phyloP scores from a whole-genome alignment of 2,113 vertebrate species.

The Forbesichthys agassizii region DNA sequence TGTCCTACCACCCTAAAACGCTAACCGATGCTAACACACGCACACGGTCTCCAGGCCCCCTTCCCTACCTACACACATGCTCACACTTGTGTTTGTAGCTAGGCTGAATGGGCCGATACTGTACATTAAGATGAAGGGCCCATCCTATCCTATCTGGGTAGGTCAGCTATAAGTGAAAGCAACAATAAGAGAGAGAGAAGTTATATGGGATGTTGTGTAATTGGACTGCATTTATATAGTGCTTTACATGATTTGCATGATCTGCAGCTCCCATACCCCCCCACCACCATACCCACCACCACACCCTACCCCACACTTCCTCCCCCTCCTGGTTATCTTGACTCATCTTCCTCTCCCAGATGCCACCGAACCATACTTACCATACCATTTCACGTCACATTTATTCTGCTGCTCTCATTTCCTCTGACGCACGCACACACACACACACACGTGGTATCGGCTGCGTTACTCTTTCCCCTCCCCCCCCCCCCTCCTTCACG shows the following conservation, averaged over 20 bases:
- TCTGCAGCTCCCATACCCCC: not conserved
- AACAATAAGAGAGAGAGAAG: constrained; percentile 28
- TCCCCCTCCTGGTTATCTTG: constrained; percentile 15
- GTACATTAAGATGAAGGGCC: constrained; percentile 24
- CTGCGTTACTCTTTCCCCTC: not conserved
- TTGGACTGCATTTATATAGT: no score
- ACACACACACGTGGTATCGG: no score
- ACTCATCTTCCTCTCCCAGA: constrained; percentile 5
- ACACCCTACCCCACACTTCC: not conserved
- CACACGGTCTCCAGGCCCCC: no score
- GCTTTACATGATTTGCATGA: no score
- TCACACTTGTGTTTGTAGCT: constrained; percentile 6
- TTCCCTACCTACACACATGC: no score
- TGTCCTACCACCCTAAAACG: no score
- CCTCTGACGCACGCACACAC: not conserved
- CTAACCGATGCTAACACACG: no score
- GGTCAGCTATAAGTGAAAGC: constrained; percentile 38
- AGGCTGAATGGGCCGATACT: constrained; percentile 39
- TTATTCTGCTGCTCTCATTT: not conserved
- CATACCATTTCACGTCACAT: not conserved
- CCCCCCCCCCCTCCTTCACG: not conserved
- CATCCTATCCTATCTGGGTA: constrained; percentile 34
- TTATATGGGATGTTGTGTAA: constrained; percentile 23
- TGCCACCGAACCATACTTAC: not conserved
- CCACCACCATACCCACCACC: not conserved